These are phyloP conservation scores for Cryptotermes secundus DNA, from an alignment of 1,140 invertebrate genomes.

Conservation along the genomic window DNA sequence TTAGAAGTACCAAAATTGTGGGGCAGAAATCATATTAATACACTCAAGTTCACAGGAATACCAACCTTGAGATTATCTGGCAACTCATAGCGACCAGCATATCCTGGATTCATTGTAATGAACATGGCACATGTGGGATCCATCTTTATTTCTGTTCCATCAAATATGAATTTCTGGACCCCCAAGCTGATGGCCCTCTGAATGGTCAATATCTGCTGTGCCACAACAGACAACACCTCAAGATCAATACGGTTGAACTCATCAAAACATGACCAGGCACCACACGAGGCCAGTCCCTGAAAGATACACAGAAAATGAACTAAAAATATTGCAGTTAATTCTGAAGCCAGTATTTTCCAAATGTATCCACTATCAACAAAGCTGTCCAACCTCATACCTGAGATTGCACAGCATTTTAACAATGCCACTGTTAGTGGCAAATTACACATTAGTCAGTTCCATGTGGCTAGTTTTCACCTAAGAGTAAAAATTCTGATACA, in stretches of 20 bases:
- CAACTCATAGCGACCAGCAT: slow-evolving; percentile 86
- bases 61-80: slow-evolving; percentile 90
- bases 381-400: too few relatives aligned
- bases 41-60: background rate
- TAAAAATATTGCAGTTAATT: background rate
- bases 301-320: slow-evolving; percentile 33
- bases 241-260: slow-evolving; percentile 88
- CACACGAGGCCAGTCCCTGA: slow-evolving; percentile 87
- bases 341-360: too few relatives aligned
- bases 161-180: slow-evolving; percentile 74
- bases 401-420: too few relatives aligned
- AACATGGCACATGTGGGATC: slow-evolving; percentile 93
- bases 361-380: too few relatives aligned
- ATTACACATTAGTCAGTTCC: too few relatives aligned
- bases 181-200: slow-evolving; percentile 78
- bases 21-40: too few relatives aligned
- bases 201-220: slow-evolving; percentile 79
- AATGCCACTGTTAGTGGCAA: too few relatives aligned
- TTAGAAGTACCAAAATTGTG: too few relatives aligned
- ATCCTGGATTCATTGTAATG: slow-evolving; percentile 96
- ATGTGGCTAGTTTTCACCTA: too few relatives aligned
- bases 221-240: slow-evolving; percentile 89
- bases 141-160: slow-evolving; percentile 82
- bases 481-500: too few relatives aligned
- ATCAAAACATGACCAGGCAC: slow-evolving; percentile 97